A percentile compares a stretch with the other conserved stretches of the same genome.
phyloP scores from a whole-genome alignment of 1,140 invertebrate genomes.

The Aethina tumida region DNA sequence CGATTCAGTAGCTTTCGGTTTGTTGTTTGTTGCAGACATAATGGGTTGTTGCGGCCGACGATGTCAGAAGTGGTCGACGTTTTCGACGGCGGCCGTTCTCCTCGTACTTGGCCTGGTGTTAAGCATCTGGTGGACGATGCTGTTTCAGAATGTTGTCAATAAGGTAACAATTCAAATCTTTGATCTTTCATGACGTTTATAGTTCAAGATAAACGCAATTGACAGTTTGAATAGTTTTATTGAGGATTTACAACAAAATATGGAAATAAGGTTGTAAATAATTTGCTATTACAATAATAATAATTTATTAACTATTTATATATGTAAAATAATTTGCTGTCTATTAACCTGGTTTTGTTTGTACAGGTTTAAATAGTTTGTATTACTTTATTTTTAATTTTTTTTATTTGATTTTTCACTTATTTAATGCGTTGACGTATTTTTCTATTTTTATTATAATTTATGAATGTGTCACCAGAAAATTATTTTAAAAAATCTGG shows the following conservation, averaged over 20 bases:
- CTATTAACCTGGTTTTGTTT: too few relatives aligned
- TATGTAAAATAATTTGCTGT: neutral
- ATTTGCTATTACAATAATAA: conserved; percentile 1
- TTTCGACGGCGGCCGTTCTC: conserved; percentile 13
- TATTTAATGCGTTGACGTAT: too few relatives aligned
- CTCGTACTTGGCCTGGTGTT: conserved; percentile 17
- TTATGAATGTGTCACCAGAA: too few relatives aligned
- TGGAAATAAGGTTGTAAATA: neutral
- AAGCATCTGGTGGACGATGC: conserved; percentile 12
- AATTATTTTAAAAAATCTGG: too few relatives aligned
- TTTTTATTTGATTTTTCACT: too few relatives aligned
- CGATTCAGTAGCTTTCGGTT: too few relatives aligned
- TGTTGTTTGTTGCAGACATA: too few relatives aligned
- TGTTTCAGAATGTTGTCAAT: conserved; percentile 14
- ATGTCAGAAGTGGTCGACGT: conserved; percentile 19
- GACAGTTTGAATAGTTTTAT: neutral
- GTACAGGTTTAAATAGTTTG: too few relatives aligned
- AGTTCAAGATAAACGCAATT: neutral
- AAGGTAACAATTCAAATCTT: conserved; percentile 18
- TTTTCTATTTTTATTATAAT: too few relatives aligned
- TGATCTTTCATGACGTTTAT: neutral
- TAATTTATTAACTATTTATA: neutral
- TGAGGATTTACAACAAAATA: neutral
- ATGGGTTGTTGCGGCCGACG: conserved; percentile 11
- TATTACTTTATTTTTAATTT: too few relatives aligned